A percentile compares a stretch with the other conserved stretches of the same genome.
phyloP scores from a whole-genome alignment of 2,888 invertebrate genomes.

The Ganaspis brasiliensis region DNA sequence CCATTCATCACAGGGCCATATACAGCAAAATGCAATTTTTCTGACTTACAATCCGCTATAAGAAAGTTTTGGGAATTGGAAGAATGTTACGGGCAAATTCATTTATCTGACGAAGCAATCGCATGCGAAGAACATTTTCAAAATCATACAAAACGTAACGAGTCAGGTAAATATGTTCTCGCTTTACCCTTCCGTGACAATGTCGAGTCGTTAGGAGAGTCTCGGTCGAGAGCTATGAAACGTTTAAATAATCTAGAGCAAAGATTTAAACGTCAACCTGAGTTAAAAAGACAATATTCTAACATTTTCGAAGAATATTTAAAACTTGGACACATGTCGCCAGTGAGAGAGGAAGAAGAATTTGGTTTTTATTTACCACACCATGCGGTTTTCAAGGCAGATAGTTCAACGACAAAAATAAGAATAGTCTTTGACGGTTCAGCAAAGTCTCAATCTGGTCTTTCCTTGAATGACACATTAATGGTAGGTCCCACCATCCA shows the following conservation, averaged over 20 bases:
- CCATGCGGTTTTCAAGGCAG: slow-evolving; percentile 42
- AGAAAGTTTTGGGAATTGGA: slow-evolving; percentile 40
- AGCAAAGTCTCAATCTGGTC: slow-evolving; percentile 10
- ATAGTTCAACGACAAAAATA: slow-evolving; percentile 36
- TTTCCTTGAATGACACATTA: slow-evolving; percentile 29
- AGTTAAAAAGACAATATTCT: slow-evolving; percentile 16
- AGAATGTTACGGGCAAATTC: neutral
- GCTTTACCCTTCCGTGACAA: slow-evolving; percentile 45
- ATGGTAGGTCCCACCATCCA: slow-evolving; percentile 44
- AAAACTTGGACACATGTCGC: neutral
- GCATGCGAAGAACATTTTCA: slow-evolving; percentile 43
- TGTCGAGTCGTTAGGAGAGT: slow-evolving; percentile 27
- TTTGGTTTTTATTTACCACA: slow-evolving; percentile 32
- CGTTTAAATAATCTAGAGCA: neutral
- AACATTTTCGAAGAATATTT: slow-evolving; percentile 24
- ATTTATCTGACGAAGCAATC: neutral
- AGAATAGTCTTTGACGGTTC: slow-evolving; percentile 48
- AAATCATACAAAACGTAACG: neutral
- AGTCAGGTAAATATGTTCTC: slow-evolving; percentile 16
- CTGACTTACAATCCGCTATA: neutral
- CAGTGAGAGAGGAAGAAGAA: neutral
- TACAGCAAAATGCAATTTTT: neutral
- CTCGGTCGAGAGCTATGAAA: neutral
- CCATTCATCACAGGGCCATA: neutral
- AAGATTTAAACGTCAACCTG: neutral